Base-by-base conservation (phyloP, 1,140 invertebrate species). In the Drosophila nannoptera region DNA sequence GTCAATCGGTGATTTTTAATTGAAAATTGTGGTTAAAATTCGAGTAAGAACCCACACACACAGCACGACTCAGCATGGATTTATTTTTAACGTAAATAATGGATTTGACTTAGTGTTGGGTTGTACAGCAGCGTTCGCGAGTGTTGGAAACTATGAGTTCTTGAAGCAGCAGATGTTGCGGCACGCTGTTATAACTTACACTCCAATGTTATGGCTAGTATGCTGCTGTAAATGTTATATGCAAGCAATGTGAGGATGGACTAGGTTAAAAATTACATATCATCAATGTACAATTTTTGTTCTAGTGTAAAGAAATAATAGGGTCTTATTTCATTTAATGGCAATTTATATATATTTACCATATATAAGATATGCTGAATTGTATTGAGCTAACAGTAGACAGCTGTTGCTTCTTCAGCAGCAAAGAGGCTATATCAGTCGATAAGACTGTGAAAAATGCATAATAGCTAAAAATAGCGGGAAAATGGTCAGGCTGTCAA, bases 61-160 rank as follows among this genome's bases (percentile, higher is more conserved):
- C 40, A 14, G 5, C 40, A 65, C 64, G 46, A 43, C 52, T 50
- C 60, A 64, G 52, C 61, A 58, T 61, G 61, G 38, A 69, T 52
- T 69, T 69, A 69, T 69, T 58, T 69, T 64, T 69, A 69, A 69
- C 67, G 67, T 69, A 69, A 69, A 69, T 65, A 69, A 65, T 69
- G 61, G 22, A 64, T 65, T 69, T 56, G 61, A 38, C 38, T 49
- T 33, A 64, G 67, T 69, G 67, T 65, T 69, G 67, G 31, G 60
- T 42, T 46, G 36, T n/a, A 7, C 29, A 42, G n/a, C 7, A 16
- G 49, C 35, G n/a, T 35, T 9, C 4, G 9, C 9, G 49, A 42
- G 66, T 69, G 66, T 55, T 69, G 35, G 22, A 35, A 61, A 68
- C n/a, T 36, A 33, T 40, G 14, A 9, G 2, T 7, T 22, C 22